Base-by-base conservation (phyloP, 35 echinoderm and acorn worm genomes). In the Ophioderma brevispina region DNA sequence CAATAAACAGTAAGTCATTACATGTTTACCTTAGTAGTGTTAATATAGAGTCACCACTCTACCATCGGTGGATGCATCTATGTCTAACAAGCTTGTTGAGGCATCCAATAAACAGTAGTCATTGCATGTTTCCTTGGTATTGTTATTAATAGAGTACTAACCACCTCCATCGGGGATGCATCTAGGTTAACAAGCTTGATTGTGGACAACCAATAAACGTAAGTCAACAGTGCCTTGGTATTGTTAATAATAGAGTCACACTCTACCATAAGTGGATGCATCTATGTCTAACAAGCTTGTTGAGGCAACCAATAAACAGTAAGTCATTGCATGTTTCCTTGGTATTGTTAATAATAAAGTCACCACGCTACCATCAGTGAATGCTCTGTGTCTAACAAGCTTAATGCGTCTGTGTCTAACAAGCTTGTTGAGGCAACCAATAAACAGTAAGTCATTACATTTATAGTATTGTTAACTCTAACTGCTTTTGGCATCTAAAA, bases 131-230 rank as follows among this genome's bases (percentile, higher is more conserved):
- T 98, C 39, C 76, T 98, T 37, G 82, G 86, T 41, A 81, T 94
- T 32, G 96, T 94, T 13, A 98, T 94, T 78, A 98, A 98, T 39
- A 41, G 90, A 70, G 93, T 98, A 18, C 94, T 90, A 83, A 98
- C 96, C 37, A n/a, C 87, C 95, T n/a, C 96, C 96, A 38, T 94
- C 92, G 2, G 90, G 35, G 96, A 98, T 76, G 78, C 91, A 31
- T 85, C 94, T 23, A 94, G 92, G 75, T 39, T 14, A 98, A 94
- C 80, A 76, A 50, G 31, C 33, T 70, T 0, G 89, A 75, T 36
- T 33, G n/a, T n/a, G 35, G 59, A 8, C 33, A 70, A 6, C 30
- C 2, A 70, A 70, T 36, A 75, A 23, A 33, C 75, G 0, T 55
- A 32, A 52, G 8, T 38, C 13, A 75, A 25, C n/a, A 25, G 5